A percentile compares a stretch with the other conserved stretches of the same genome.
phyloP scores from a whole-genome alignment of 2,113 vertebrate genomes.

The Leucosticte australis region DNA sequence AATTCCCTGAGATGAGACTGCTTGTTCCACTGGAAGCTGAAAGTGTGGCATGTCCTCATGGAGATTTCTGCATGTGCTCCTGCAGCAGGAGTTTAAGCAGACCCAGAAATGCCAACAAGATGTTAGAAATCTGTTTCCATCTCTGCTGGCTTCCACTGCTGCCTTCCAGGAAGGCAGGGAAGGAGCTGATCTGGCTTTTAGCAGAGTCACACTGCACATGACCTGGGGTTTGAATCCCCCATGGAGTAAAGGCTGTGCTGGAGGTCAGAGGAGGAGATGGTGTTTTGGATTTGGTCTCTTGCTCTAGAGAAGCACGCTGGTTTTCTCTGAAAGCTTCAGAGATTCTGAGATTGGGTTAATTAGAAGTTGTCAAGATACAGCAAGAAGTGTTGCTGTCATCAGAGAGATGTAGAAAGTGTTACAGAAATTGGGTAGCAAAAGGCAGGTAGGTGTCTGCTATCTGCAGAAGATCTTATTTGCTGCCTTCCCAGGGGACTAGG shows the following conservation, averaged over 20 bases:
- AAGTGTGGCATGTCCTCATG: not conserved
- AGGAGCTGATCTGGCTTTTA: not conserved
- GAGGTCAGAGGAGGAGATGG: not conserved
- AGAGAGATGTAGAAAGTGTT: not conserved
- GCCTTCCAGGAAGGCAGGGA: not conserved
- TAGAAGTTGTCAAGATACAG: conserved; percentile 34
- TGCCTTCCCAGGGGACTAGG: not conserved
- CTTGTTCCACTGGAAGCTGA: not conserved
- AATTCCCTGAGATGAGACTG: not conserved
- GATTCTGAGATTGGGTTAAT: conserved; percentile 13
- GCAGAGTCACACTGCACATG: not conserved
- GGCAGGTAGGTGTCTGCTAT: conserved; percentile 20
- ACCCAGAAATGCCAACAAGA: not conserved
- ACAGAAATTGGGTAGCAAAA: not conserved
- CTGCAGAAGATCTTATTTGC: not conserved
- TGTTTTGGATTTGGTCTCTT: not conserved
- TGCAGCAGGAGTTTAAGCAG: not conserved
- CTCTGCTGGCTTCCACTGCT: not conserved
- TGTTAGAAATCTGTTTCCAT: not conserved
- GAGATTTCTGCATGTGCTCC: not conserved
- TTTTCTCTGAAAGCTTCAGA: not conserved
- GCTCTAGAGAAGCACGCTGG: not conserved
- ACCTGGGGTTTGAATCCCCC: not conserved
- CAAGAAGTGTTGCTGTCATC: not conserved
- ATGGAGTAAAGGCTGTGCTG: not conserved